phyloP scores from a whole-genome alignment of 2,113 vertebrate species.

The Chascanopsetta lugubris region DNA sequence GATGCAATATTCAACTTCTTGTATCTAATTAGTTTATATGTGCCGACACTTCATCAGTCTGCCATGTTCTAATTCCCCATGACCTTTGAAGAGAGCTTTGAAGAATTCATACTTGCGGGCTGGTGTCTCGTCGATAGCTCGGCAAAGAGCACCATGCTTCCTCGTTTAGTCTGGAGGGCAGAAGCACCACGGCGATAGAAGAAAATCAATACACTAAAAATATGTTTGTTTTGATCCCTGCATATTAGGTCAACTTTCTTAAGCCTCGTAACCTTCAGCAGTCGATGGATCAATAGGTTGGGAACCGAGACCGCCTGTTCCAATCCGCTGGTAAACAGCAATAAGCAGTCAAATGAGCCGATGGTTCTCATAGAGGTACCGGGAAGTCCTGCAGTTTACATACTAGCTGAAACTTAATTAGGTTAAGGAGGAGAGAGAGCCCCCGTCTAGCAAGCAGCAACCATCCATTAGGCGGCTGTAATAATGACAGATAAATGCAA shows the following conservation, averaged over 20 bases:
- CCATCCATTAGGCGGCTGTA: slow-evolving; percentile 67
- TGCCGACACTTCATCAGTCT: background rate
- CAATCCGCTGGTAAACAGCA: slow-evolving; percentile 69
- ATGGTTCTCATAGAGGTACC: slow-evolving; percentile 20
- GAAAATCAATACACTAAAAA: slow-evolving; percentile 73
- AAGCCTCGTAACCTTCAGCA: slow-evolving; percentile 70
- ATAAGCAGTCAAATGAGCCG: slow-evolving; percentile 50
- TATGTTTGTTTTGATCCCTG: slow-evolving; percentile 67
- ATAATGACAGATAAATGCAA: slow-evolving; percentile 79
- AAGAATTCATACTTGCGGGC: background rate
- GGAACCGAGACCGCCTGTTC: slow-evolving; percentile 62
- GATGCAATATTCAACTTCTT: background rate
- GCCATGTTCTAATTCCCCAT: slow-evolving; percentile 1
- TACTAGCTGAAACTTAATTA: slow-evolving; percentile 65
- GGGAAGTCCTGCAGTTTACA: slow-evolving; percentile 51
- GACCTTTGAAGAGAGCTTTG: slow-evolving; percentile 25
- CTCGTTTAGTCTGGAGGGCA: slow-evolving; percentile 43
- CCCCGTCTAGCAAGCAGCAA: slow-evolving; percentile 45
- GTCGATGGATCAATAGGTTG: slow-evolving; percentile 68
- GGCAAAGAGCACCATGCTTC: slow-evolving; percentile 7
- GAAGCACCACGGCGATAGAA: slow-evolving; percentile 33
- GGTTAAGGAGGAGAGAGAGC: slow-evolving; percentile 60
- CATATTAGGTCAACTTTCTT: slow-evolving; percentile 70
- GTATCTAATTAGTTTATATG: background rate
- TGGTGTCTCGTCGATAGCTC: slow-evolving; percentile 2